Base-by-base conservation (phyloP, 1,140 invertebrate genomes). In the Amphibalanus amphitrite region DNA sequence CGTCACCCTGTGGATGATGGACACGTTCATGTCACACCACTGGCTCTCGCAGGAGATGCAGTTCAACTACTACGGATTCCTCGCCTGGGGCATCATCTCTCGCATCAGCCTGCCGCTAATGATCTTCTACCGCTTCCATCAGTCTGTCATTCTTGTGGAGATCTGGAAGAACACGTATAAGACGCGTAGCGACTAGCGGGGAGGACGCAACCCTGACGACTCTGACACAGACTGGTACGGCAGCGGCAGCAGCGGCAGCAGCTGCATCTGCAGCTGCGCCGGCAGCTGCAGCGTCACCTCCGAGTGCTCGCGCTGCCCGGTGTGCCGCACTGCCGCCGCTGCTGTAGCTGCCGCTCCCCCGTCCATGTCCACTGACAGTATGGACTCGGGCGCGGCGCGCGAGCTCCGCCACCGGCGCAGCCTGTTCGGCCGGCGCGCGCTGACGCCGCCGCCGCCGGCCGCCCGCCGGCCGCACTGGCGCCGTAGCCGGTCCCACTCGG, bases 101-200 rank as follows among this genome's bases (percentile, higher is more conserved):
- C 81, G 86, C 71, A 81, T 87, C 26, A 83, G 85, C 4, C 77
- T 88, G 33, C 88, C 88, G 0, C 78, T 89, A 0, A 77, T 87
- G 3, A 86, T 88, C 29, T 87, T 88, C 75, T 89, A 85, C 72
- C 81, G 87, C 38, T 90, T 89, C 78, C 88, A 90, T 76, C 87
- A 86, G 13, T 85, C 85, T 68, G 85, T 89, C 25, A 81, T 87
- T 71, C 78, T 89, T 17, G 81, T 87, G 15, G 87, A 89, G 74
- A 85, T 87, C 17, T 89, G 88, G 88, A 86, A 86, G 74, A 83
- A 83, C 65, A 83, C 83, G 10, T 85, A 85, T 78, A 81, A 82
- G 67, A 77, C 77, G 15, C 75, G 76, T 47, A 76, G 74, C n/a
- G 73, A 73, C 69, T 77, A 77, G 72, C 65, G 64, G 69, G 26